Conservation (phyloP, 2,888 invertebrate genomes). For the Polietes domitor region DNA sequence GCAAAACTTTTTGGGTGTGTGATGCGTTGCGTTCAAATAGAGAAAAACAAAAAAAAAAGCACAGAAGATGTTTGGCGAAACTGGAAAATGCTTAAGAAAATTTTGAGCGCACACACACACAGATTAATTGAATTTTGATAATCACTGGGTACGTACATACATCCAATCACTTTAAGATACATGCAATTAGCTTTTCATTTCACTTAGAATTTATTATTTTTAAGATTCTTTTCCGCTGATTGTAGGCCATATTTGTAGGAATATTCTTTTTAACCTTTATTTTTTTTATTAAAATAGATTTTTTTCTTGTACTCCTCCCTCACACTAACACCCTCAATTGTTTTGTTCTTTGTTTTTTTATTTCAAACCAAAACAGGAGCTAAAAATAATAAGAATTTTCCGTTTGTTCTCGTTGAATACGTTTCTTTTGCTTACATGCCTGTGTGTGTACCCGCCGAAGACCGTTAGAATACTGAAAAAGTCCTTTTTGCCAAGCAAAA, state of each 20-base stretch:
- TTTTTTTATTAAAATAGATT: conserved; percentile 27
- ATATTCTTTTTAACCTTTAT: too few species aligned
- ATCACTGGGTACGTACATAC: too few species aligned
- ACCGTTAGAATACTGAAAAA: conserved; percentile 58
- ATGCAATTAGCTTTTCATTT: too few species aligned
- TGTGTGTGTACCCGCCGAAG: conserved; percentile 35
- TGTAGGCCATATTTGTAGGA: too few species aligned
- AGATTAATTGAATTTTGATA: too few species aligned
- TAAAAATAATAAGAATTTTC: conserved; percentile 13
- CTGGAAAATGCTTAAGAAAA: neutral
- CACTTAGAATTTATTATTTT: too few species aligned
- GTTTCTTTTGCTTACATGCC: neutral
- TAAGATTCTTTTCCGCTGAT: too few species aligned
- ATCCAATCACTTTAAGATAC: too few species aligned
- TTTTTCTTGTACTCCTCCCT: neutral
- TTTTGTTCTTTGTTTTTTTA: neutral
- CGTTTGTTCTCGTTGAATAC: neutral
- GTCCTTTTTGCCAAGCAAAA: conserved; percentile 41
- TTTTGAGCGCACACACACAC: too few species aligned
- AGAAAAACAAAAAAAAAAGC: conserved; percentile 1
- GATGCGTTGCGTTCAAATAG: too few species aligned
- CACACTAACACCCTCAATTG: neutral
- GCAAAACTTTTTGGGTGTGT: conserved; percentile 59
- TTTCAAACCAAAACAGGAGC: neutral
- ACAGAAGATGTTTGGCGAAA: neutral